Evolutionary conservation across 2,113 vertebrate genomes (phyloP).

Genomic region (Acrocephalus kingi): DNA sequence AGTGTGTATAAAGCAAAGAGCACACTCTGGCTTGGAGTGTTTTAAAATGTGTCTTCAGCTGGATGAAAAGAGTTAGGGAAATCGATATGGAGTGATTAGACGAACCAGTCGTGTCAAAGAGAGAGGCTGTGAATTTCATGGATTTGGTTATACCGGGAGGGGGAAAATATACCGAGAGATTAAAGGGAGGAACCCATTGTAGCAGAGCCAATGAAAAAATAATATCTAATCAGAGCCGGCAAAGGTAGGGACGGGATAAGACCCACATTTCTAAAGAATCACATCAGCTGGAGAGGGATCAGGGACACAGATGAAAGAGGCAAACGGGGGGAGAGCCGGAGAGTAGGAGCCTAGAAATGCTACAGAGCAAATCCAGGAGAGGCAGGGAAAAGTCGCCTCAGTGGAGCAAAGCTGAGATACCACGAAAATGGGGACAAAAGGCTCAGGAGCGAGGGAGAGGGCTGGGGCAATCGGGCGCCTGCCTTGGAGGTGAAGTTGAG

Average conservation of each 20-base stretch:
- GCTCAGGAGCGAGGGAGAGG: background rate
- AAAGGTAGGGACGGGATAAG: constrained; percentile 58
- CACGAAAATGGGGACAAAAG: constrained; percentile 47
- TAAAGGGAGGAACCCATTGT: constrained; percentile 58
- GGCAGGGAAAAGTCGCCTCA: constrained; percentile 31
- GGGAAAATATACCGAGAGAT: constrained; percentile 51
- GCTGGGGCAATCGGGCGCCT: background rate
- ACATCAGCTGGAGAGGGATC: constrained; percentile 42
- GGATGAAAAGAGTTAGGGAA: constrained; percentile 88
- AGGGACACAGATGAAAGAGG: constrained; percentile 31
- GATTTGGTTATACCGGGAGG: constrained; percentile 69
- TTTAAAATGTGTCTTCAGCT: constrained; percentile 89
- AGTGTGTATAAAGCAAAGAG: constrained; percentile 92
- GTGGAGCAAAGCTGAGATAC: constrained; percentile 17
- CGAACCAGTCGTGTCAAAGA: constrained; percentile 76
- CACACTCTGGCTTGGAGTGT: constrained; percentile 82
- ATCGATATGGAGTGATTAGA: constrained; percentile 89
- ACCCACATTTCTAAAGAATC: constrained; percentile 50
- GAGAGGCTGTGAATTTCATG: constrained; percentile 71
- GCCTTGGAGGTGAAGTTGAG: background rate
- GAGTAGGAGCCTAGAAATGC: constrained; percentile 27
- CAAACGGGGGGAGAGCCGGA: constrained; percentile 3
- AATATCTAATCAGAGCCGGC: constrained; percentile 62
- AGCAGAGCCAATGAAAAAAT: constrained; percentile 72
- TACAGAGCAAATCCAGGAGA: constrained; percentile 6